Base-by-base conservation (phyloP, 2,113 vertebrate genomes). In the Sinocyclocheilus anophthalmus region DNA sequence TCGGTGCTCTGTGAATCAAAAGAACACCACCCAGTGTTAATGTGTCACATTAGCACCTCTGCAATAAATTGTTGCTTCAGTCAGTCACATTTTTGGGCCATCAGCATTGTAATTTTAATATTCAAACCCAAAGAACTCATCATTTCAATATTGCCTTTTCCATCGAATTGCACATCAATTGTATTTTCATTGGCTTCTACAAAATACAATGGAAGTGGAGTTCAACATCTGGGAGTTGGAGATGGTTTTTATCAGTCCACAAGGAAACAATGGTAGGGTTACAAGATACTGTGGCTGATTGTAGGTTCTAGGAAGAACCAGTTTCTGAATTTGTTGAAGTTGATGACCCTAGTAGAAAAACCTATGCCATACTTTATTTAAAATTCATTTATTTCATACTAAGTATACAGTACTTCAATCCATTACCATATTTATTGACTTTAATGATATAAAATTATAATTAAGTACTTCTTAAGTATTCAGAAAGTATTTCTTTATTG, bases 1-100 rank as follows among this genome's bases (percentile, higher is more conserved):
- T 24, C 88, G 86, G 61, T 90, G 33, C 37, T 80, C 89, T 90
- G 73, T 78, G 33, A 76, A 88, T 22, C 20, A 89, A 82, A 75
- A 45, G 0, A 73, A 45, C 5, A n/a, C 9, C 37, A 37, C 37
- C 37, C 42, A 73, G 20, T 30, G n/a, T 33, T 65, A 87, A 59
- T 9, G 9, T 18, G 2, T 20, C 18, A 61, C 26, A 72, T 7
- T 30, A 30, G 24, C 12, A 14, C 24, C 3, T 67, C 5, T 5
- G 4, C 37, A 37, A 37, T 37, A 37, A 37, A 37, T 5, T 39
- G 39, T 4, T 39, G 39, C 26, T 33, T 26, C 13, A 67, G 13
- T 7, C 12, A 30, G 48, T 50, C 4, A 8, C 2, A 39, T 26
- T 26, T 63, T 26, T 65, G n/a, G 24, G n/a, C 24, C 61, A 26